Evolutionary conservation across 2,797 vertebrate species (phyloP).

Genomic region (Tragopan temminckii): DNA sequence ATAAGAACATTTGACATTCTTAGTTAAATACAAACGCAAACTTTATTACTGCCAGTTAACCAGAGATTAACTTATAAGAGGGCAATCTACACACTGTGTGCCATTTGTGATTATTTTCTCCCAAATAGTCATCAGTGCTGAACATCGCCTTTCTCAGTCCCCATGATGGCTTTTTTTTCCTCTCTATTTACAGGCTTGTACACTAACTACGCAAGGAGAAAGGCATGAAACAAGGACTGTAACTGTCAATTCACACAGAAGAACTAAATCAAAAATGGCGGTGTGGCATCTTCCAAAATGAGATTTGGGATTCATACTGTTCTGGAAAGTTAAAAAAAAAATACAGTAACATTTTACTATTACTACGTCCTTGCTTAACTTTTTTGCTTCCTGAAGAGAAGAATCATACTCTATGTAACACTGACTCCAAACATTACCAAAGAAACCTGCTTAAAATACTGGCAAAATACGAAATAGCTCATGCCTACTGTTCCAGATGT

Average conservation of each 20-base stretch:
- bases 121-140: background rate
- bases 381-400: background rate
- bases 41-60: background rate
- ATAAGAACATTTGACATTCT: background rate
- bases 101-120: background rate
- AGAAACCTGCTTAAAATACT: background rate
- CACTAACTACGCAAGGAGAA: background rate
- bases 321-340: background rate
- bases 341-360: background rate
- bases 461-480: background rate
- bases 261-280: background rate
- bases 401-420: background rate
- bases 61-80: background rate
- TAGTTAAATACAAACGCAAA: background rate
- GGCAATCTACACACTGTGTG: background rate
- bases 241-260: background rate
- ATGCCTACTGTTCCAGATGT: background rate
- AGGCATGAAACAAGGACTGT: background rate
- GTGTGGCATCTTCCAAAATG: accelerated
- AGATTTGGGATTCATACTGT: background rate
- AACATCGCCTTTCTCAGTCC: background rate
- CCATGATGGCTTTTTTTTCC: background rate
- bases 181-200: background rate
- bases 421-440: background rate
- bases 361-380: background rate